Evolutionary conservation across 2,797 vertebrate genomes (phyloP), one percentile per base, ranked within the genome.

Genomic region (Acrossocheilus wenchowensis): DNA sequence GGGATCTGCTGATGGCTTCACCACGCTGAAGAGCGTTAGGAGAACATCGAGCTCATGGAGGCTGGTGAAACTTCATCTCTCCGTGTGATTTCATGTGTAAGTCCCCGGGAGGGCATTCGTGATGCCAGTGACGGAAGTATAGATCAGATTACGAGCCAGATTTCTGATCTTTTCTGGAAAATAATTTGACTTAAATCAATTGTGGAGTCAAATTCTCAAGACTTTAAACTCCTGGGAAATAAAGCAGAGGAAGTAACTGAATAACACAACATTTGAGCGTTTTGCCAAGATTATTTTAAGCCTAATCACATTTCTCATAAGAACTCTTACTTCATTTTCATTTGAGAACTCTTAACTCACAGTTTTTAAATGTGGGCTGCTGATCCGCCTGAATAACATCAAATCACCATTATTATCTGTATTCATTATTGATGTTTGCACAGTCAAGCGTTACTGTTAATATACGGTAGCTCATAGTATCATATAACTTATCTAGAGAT

Each of bases 141-240:
- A 71, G 68, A 45, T 73, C 71, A 43, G 21, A 75, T 75, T 52
- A 75, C 1, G 12, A 45, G 73, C 4, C 8, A 26, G n/a, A 50
- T 15, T 9, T 52, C 26, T 81, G 26, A 81, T 81, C 60, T 81
- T 81, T 52, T 69, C 64, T 1, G 19, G 79, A 30, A 69, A 81
- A 69, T 69, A 2, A 36, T 81, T 81, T 6, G 41, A 81, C 80
- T 52, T 48, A 21, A 80, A 64, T 34, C 60, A 80, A 36, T 52
- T 81, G 79, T 50, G 30, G 79, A 69, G 79, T 81, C 36, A 11
- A 52, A 69, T 30, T 69, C 62, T 78, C 62, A 69, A 78, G 45
- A 6, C 48, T 69, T 41, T 43, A n/a, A 54, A 69, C 74, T 23
- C 12, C 6, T 41, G 83, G 83, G 83, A 85, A 78, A 85, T 71